A percentile compares a stretch with the other conserved stretches of the same genome.
Evolutionary conservation across 2,888 invertebrate genomes (phyloP).

Genomic region (Xestoiulus laeticollis): DNA sequence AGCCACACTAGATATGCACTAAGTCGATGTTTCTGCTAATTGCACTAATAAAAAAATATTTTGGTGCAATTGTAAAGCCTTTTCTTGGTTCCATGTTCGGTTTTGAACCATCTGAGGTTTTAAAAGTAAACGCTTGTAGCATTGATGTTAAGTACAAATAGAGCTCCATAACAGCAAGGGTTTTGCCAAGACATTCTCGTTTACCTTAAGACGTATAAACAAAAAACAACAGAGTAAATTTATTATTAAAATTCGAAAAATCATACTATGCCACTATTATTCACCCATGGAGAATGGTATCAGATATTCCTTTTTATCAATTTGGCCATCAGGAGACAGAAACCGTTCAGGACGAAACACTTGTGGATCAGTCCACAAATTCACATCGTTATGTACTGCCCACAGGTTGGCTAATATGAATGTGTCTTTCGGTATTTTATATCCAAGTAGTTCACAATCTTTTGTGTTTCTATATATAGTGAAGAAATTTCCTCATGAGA

Average conservation of each 20-base stretch:
- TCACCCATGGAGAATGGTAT: conserved; percentile 55
- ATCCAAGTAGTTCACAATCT: conserved; percentile 36
- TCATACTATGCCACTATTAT: not conserved
- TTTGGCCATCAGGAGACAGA: conserved; percentile 51
- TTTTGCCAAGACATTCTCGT: conserved; percentile 49
- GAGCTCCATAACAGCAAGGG: conserved; percentile 41
- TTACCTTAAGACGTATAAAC: conserved; percentile 41
- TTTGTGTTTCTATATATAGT: conserved; percentile 1
- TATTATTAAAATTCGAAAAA: not conserved
- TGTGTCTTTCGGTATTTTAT: conserved; percentile 52
- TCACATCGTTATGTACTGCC: conserved; percentile 49
- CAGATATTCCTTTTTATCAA: conserved; percentile 52
- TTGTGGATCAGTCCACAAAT: conserved; percentile 50
- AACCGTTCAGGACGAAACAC: conserved; percentile 54
- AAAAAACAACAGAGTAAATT: not conserved
- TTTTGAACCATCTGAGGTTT: not conserved
- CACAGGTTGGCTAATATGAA: conserved; percentile 52
- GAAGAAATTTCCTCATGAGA: too few relatives aligned
- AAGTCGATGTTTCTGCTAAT: not conserved
- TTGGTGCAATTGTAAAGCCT: not conserved
- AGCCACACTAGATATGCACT: not conserved
- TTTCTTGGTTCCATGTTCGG: conserved; percentile 3
- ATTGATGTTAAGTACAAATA: conserved; percentile 51
- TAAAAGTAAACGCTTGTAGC: conserved; percentile 45
- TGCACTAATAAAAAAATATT: not conserved